A percentile compares a stretch with the other conserved stretches of the same genome.
These are phyloP conservation scores for Drosophila varians DNA, from an alignment of 1,140 invertebrate species.

Conservation along the genomic window DNA sequence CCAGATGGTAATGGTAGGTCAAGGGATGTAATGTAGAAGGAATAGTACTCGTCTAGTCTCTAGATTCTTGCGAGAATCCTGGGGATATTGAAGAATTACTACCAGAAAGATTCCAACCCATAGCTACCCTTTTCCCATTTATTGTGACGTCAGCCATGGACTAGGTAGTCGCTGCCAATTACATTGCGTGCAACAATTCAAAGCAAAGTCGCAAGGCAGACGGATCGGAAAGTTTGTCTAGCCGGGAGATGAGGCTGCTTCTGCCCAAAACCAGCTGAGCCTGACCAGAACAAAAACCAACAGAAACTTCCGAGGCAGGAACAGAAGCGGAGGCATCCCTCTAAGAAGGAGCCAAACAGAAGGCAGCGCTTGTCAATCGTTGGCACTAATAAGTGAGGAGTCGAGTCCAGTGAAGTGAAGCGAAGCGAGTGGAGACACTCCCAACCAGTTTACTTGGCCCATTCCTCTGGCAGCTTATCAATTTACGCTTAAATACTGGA, in stretches of 20 bases:
- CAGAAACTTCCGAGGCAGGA: constrained; percentile 9
- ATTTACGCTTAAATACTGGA: constrained; percentile 59
- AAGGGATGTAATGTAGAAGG: too few relatives aligned
- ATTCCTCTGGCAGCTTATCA: constrained; percentile 64
- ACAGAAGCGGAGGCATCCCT: constrained; percentile 1
- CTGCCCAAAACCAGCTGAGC: constrained; percentile 39
- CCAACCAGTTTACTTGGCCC: constrained; percentile 42
- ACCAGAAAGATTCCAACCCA: too few relatives aligned
- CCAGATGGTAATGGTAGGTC: constrained; percentile 12
- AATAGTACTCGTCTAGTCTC: not conserved
- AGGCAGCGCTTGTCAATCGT: constrained; percentile 61
- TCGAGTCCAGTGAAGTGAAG: not conserved
- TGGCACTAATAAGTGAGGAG: constrained; percentile 66
- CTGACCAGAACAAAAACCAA: constrained; percentile 28
- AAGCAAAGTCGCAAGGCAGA: constrained; percentile 27
- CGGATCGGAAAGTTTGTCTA: constrained; percentile 58
- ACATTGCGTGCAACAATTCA: constrained; percentile 71
- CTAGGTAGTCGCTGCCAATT: constrained; percentile 45
- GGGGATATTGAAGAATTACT: too few relatives aligned
- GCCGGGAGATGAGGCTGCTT: constrained; percentile 14
- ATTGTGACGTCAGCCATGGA: constrained; percentile 40
- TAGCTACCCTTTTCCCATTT: not conserved
- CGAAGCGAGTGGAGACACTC: not conserved
- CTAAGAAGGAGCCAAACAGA: constrained; percentile 34
- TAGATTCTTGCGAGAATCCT: not conserved